Base-by-base conservation (phyloP, 2,888 invertebrate species). In the Hoplodrina blanda region DNA sequence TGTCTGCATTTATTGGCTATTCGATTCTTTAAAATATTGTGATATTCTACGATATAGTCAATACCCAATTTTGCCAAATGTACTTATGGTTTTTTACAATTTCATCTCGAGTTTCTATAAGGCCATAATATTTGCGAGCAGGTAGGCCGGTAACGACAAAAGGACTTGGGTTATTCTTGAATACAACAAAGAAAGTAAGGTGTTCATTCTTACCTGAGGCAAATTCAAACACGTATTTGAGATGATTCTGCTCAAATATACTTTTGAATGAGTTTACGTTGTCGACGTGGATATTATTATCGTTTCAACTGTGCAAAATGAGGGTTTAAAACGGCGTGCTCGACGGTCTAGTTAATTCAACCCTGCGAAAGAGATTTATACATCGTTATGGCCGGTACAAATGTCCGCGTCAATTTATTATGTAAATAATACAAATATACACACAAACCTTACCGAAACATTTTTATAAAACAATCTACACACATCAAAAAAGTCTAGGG, bases 191-290 rank as follows among this genome's bases (percentile, higher is more conserved):
- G 80, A 76, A 82, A 71, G 72, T 76, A 81, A 84, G 82, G 81
- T 84, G 77, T 77, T 77, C 78, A 71, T 75, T 69, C 81, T 83
- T 85, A 86, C 85, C 86, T 86, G 86, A 57, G 56, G 68, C 75
- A 59, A 73, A 80, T 77, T 81, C 74, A 81, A 81, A 80, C 68
- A 66, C 69, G 61, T 60, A 81, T 68, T 78, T 72, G 50, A 57
- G 69, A 70, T 60, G 62, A 73, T 69, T 64, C 25, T 52, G 64
- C 61, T 60, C 50, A 55, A 70, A 60, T 33, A 65, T 60, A 50
- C 60, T 63, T 57, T 71, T 54, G 64, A 66, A 72, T 54, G 56
- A 64, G 60, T 44, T 37, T 41, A 54, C 53, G 19, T 54, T 60
- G 53, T 60, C 30, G 49, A 60, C 37, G 37, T 53, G 60, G 53